Evolutionary conservation across 1,140 invertebrate species (phyloP), one percentile per base, ranked within the genome.

Genomic region (Littorina saxatilis): DNA sequence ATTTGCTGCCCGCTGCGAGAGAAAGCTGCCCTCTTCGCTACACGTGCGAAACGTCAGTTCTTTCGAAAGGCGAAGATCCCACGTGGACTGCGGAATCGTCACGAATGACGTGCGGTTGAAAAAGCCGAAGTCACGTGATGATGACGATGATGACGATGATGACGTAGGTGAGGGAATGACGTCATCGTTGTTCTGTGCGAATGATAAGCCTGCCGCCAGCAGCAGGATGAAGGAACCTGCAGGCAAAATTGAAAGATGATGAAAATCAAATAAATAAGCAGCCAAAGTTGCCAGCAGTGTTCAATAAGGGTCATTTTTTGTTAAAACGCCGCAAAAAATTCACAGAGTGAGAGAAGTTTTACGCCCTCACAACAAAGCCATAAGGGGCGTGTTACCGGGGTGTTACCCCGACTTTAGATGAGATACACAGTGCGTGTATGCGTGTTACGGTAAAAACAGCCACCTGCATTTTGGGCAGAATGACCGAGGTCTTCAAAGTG

Each of bases 51-150:
- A 81, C 1, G 79, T 78, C 43, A 84, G 20, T 39, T 78, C 50
- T 35, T 77, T 84, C 4, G 63, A 55, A 29, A 9, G 23, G 1
- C 35, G 40, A 7, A 84, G 43, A 55, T 79, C 66, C 83, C 83
- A 84, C 17, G 39, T 75, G 27, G 79, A 73, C n/a, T 66, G 37
- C 4, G 74, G 74, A 20, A 84, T 29, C 35, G 74, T 79, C 35
- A 84, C 50, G 29, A 61, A 39, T 2, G 83, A 84, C 23, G 74
- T 80, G 23, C 37, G n/a, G 66, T 84, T 84, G 75, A 84, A 84
- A 68, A 73, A 81, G 11, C 76, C 79, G 52, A n/a, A 83, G 43
- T 74, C 63, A 13, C 61, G 58, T 7, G 43, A 40, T 0, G 72
- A 23, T 23, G 70, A 47, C 35, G 77, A 55, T 20, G 76, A 63